Percentiles rank a stretch among this genome's conserved stretches.
phyloP scores from a whole-genome alignment of 2,113 vertebrate genomes.

The Aegotheles bennettii region DNA sequence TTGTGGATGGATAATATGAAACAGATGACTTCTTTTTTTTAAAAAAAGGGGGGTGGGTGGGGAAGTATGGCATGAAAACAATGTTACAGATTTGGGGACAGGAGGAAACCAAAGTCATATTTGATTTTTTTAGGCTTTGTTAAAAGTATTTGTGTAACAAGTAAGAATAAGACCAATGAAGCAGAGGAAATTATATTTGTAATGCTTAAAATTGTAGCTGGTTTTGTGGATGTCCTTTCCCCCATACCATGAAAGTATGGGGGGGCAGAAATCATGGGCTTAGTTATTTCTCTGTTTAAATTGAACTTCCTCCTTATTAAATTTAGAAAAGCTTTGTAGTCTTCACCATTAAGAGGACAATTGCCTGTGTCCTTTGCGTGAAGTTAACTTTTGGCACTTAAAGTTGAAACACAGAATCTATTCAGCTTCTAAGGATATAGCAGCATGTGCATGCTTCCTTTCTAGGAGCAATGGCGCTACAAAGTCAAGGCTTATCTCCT shows the following conservation, averaged over 20 bases:
- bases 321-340: background rate
- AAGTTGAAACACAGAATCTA: background rate
- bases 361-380: background rate
- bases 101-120: background rate
- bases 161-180: background rate
- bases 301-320: background rate
- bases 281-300: background rate
- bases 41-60: rapidly evolving
- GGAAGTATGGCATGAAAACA: background rate
- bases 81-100: background rate
- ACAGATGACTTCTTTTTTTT: background rate
- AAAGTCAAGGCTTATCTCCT: background rate
- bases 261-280: background rate
- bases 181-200: background rate
- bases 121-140: background rate
- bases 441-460: conserved; percentile 1
- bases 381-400: background rate
- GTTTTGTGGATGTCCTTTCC: background rate
- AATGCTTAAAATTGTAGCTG: background rate
- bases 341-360: background rate
- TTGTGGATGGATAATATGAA: background rate
- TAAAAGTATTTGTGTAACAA: background rate
- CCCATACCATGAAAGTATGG: background rate
- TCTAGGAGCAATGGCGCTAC: background rate
- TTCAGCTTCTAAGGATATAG: background rate